phyloP scores from a whole-genome alignment of 2,797 vertebrate species.

The Gymnocypris eckloni region DNA sequence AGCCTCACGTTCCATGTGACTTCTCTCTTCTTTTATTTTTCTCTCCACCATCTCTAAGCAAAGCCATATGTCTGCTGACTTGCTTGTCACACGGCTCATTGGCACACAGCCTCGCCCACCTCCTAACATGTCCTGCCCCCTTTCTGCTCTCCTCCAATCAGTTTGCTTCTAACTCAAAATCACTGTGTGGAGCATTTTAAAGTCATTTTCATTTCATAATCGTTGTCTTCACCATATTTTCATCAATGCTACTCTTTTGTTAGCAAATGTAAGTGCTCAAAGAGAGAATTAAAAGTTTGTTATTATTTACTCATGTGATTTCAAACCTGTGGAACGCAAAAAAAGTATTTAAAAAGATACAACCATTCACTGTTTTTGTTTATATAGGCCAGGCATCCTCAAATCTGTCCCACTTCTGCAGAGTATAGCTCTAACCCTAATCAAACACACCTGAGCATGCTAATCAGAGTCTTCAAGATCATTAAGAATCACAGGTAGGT shows the following conservation, averaged over 20 bases:
- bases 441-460: too few species aligned
- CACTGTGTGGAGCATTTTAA: not conserved
- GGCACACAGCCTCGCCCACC: conserved; percentile 27
- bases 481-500: too few species aligned
- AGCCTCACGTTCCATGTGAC: conserved; percentile 35
- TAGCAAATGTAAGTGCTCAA: not conserved
- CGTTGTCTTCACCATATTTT: not conserved
- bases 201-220: conserved; percentile 24
- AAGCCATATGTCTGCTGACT: conserved; percentile 60
- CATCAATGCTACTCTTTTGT: not conserved
- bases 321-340: not conserved
- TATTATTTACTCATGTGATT: not conserved
- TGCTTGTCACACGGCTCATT: conserved; percentile 53
- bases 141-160: conserved; percentile 32
- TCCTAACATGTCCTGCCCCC: not conserved
- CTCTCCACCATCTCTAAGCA: conserved; percentile 56
- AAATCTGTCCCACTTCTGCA: too few species aligned
- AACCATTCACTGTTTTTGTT: not conserved
- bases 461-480: too few species aligned
- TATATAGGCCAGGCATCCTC: not conserved
- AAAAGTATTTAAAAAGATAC: not conserved
- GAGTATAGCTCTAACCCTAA: too few species aligned
- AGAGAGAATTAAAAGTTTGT: not conserved
- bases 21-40: conserved; percentile 49
- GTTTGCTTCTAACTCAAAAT: not conserved